Percentiles rank a stretch among this genome's conserved stretches.
Evolutionary conservation across 2,113 vertebrate species (phyloP).

Genomic region (Calonectris borealis): DNA sequence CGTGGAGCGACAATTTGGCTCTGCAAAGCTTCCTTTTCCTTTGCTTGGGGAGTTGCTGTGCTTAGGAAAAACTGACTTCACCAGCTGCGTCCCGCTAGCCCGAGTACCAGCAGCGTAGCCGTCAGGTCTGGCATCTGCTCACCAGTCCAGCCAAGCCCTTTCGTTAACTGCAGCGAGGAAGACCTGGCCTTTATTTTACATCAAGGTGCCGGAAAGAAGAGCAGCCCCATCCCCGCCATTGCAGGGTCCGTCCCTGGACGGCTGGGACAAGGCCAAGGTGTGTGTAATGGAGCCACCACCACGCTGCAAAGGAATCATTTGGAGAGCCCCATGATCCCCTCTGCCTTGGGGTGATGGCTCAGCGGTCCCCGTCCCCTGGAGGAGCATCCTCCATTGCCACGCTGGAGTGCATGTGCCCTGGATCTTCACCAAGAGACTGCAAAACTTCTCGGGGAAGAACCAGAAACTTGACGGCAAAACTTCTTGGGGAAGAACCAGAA

Average conservation of each 20-base stretch:
- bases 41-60: neutral
- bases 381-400: neutral
- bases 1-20: neutral
- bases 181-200: neutral
- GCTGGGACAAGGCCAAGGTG: neutral
- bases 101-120: neutral
- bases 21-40: constrained; percentile 53
- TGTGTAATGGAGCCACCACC: neutral
- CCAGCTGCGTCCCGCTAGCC: neutral
- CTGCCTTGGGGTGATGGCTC: neutral
- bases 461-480: neutral
- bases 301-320: neutral
- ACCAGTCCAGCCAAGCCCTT: accelerated
- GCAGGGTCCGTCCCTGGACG: neutral
- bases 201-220: neutral
- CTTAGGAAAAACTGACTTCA: neutral
- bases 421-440: neutral
- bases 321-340: neutral
- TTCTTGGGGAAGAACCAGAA: neutral
- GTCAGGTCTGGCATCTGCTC: neutral
- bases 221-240: neutral
- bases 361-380: neutral
- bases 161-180: neutral
- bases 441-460: neutral
- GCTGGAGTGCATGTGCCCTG: neutral